Conservation (phyloP, 2,888 invertebrate genomes). For the Ennomos quercinarius region DNA sequence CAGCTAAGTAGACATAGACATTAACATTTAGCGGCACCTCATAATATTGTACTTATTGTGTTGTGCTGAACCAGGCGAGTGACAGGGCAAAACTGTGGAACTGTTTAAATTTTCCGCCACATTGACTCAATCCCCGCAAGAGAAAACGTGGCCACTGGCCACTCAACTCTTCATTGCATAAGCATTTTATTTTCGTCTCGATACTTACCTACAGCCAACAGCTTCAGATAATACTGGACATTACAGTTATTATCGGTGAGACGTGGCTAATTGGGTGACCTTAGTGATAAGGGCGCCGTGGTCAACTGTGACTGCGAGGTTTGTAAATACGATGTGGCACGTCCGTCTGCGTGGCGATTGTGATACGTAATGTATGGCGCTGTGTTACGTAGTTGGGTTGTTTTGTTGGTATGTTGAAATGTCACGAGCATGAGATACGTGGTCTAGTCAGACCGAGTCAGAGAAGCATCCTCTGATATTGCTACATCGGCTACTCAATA, state of each 20-base stretch:
- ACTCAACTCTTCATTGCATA: slow-evolving; percentile 14
- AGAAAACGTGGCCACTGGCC: slow-evolving; percentile 1
- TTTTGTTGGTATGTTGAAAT: neutral
- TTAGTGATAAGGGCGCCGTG: slow-evolving; percentile 27
- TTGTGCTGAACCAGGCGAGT: no score
- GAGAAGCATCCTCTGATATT: no score
- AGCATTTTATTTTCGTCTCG: slow-evolving; percentile 19
- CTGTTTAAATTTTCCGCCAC: no score
- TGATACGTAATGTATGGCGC: slow-evolving; percentile 13
- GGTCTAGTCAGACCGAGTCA: neutral
- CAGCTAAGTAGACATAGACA: no score
- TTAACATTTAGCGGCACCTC: no score
- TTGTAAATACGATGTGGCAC: slow-evolving; percentile 32
- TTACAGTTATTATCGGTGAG: slow-evolving; percentile 19
- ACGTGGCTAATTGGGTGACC: slow-evolving; percentile 54
- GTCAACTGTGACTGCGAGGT: slow-evolving; percentile 25
- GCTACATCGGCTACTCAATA: no score
- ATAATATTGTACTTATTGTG: no score
- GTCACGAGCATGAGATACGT: neutral
- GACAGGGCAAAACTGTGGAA: no score
- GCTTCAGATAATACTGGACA: slow-evolving; percentile 9
- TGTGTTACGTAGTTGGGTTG: slow-evolving; percentile 17
- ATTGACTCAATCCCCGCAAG: neutral
- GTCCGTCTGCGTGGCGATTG: slow-evolving; percentile 21
- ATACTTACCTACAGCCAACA: slow-evolving; percentile 4